phyloP scores from a whole-genome alignment of 2,113 vertebrate genomes.

The Spea multiplicata region DNA sequence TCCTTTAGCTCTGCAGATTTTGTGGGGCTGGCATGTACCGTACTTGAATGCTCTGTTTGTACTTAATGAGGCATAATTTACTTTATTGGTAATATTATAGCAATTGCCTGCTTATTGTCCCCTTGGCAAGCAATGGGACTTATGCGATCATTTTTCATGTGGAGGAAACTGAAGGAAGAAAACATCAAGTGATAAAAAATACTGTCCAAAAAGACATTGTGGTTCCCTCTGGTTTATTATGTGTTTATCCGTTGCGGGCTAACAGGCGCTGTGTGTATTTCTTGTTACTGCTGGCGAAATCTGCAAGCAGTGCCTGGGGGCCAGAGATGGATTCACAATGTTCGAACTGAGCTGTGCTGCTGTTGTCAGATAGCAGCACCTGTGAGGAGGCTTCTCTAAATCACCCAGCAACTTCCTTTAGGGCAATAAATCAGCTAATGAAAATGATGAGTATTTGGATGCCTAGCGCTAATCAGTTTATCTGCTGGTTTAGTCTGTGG shows the following conservation, averaged over 20 bases:
- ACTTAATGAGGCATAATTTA: background rate
- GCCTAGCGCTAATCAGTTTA: constrained; percentile 4
- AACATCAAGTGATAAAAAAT: background rate
- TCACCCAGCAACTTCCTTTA: constrained; percentile 40
- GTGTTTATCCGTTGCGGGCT: constrained; percentile 20
- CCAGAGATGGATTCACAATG: constrained; percentile 27
- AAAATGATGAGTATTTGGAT: constrained; percentile 23
- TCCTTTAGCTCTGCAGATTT: too few relatives aligned
- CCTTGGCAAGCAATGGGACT: background rate
- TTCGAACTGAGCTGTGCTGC: constrained; percentile 20
- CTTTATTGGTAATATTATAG: background rate
- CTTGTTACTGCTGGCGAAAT: constrained; percentile 32
- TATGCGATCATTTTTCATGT: background rate
- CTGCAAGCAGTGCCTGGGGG: constrained; percentile 42
- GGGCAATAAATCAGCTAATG: constrained; percentile 36
- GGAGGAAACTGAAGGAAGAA: constrained; percentile 8
- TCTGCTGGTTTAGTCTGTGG: background rate
- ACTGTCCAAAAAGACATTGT: background rate
- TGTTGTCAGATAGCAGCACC: constrained; percentile 34
- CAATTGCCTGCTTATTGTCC: background rate
- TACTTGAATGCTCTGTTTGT: background rate
- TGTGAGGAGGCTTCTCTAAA: constrained; percentile 19
- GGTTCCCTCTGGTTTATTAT: constrained; percentile 25
- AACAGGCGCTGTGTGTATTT: constrained; percentile 10
- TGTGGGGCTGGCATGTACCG: background rate